Evolutionary conservation across 2,113 vertebrate genomes (phyloP), one percentile per base, ranked within the genome.

Genomic region (Nothocercus nigrocapillus): DNA sequence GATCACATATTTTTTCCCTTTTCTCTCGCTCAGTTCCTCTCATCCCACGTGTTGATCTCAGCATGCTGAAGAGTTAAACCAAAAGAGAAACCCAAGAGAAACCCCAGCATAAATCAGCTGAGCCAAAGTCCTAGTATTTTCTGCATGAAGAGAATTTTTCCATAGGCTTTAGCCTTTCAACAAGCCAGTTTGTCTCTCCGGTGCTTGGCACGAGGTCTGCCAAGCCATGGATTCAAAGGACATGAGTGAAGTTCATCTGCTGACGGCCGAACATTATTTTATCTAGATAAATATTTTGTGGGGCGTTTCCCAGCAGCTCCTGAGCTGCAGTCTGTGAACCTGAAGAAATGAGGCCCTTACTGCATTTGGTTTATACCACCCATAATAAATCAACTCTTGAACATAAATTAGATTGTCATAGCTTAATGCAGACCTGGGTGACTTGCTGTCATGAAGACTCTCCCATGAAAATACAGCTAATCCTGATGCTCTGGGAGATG

Each of bases 251-350:
- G 82, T 88, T 85, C 61, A 49, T 83, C 64, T 88, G 85, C 79
- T 92, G 85, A 88, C 0, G 7, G 79, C 59, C 88, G 59, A 88
- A 88, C n/a, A 49, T 45, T 70, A 74, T 90, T 93, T 85, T 81
- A 92, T 82, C 75, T 67, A 80, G 64, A 81, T 67, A 80, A 88
- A 94, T 54, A 51, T 92, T 91, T 94, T 59, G 64, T 54, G 62
- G 79, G 75, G 79, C 64, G 74, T 80, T 96, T 90, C 79, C 68
- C 80, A 92, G 59, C 82, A 88, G 76, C 90, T 95, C 91, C 88
- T 67, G 63, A 85, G 59, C 59, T 85, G 40, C 68, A 85, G 59
- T 67, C 0, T 1, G 49, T 85, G 70, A 89, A 44, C 42, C 47
- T 0, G 2, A 78, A 94, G 62, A 73, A 36, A 58, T 2, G 49